A percentile compares a stretch with the other conserved stretches of the same genome.
phyloP scores from a whole-genome alignment of 2,797 vertebrate species.

The Eleutherodactylus coqui region DNA sequence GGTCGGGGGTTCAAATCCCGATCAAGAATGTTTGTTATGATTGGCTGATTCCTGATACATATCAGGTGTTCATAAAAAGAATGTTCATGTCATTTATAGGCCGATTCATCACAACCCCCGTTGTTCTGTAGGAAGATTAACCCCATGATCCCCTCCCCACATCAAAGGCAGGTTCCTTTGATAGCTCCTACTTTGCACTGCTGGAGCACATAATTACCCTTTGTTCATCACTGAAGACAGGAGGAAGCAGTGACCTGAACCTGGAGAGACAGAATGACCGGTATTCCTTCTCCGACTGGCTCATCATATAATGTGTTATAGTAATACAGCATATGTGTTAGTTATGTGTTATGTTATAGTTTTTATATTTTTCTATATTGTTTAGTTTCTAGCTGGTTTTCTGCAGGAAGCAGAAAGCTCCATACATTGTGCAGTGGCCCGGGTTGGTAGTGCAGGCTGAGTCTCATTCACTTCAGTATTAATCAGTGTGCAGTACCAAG shows the following conservation, averaged over 20 bases:
- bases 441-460: too few relatives aligned
- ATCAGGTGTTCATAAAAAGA: neutral
- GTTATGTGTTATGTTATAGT: too few relatives aligned
- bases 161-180: constrained; percentile 36
- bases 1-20: neutral
- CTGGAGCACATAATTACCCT: neutral
- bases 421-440: too few relatives aligned
- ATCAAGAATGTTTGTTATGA: neutral
- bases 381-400: too few relatives aligned
- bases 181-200: neutral
- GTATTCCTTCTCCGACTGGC: neutral
- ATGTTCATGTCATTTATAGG: neutral
- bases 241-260: neutral
- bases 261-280: constrained; percentile 29
- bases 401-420: too few relatives aligned
- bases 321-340: too few relatives aligned
- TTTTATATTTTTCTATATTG: constrained; percentile 29
- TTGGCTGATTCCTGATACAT: neutral
- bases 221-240: neutral
- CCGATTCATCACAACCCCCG: neutral
- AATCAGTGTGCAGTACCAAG: too few relatives aligned
- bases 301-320: constrained; percentile 18
- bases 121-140: too few relatives aligned
- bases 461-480: too few relatives aligned
- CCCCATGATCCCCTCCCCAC: neutral